A percentile compares a stretch with the other conserved stretches of the same genome.
Evolutionary conservation across 2,113 vertebrate species (phyloP).

Genomic region (Malurus cyaneus): DNA sequence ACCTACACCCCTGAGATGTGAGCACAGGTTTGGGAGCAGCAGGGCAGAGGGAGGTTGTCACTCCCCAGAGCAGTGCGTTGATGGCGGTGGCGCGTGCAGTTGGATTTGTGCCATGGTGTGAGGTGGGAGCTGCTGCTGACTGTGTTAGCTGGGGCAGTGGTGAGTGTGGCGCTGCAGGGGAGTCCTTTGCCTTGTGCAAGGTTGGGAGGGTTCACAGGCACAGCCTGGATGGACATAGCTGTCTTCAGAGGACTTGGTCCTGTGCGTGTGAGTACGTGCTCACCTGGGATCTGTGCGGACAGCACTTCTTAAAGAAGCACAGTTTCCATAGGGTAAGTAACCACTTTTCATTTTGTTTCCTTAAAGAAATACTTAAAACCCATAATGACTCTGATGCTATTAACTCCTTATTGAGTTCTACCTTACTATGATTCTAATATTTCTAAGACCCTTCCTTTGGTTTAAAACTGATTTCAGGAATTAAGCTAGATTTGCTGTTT

Average conservation of each 20-base stretch:
- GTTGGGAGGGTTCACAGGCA: neutral
- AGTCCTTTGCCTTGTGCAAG: neutral
- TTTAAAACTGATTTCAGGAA: neutral
- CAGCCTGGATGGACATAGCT: conserved; percentile 19
- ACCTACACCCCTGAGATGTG: neutral
- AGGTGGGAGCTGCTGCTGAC: neutral
- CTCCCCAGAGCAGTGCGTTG: neutral
- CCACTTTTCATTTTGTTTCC: neutral
- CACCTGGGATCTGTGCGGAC: conserved; percentile 37
- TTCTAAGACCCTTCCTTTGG: neutral
- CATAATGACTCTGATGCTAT: neutral
- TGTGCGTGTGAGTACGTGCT: conserved; percentile 21
- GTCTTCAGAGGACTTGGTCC: conserved; percentile 24
- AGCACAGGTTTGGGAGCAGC: neutral
- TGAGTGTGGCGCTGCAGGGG: neutral
- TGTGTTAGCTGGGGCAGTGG: rapidly evolving
- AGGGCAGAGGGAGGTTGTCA: neutral
- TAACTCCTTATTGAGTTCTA: neutral
- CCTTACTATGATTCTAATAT: neutral
- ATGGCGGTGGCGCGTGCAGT: rapidly evolving
- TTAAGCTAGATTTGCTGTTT: neutral
- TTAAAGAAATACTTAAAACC: neutral
- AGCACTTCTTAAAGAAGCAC: conserved; percentile 32
- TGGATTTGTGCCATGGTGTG: neutral
- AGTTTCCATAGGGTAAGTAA: conserved; percentile 48